Evolutionary conservation across 2,888 invertebrate genomes (phyloP).

Genomic region (Penaeus monodon): DNA sequence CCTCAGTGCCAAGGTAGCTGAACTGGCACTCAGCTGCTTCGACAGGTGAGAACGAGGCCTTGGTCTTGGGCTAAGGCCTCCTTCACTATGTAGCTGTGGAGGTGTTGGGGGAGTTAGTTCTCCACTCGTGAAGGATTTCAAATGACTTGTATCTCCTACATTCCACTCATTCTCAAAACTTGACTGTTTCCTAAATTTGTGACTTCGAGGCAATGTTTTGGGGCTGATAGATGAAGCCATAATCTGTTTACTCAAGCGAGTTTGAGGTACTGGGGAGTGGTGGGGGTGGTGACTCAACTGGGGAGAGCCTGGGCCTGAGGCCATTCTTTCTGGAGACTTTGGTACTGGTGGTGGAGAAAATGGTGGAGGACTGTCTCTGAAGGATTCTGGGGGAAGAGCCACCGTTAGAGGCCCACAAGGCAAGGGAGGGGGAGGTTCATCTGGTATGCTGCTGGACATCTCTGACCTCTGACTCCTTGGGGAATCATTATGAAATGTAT

Average conservation of each 20-base stretch:
- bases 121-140: conserved; percentile 39
- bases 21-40: conserved; percentile 61
- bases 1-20: conserved; percentile 59
- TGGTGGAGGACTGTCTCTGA: conserved; percentile 64
- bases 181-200: conserved; percentile 59
- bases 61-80: conserved; percentile 63
- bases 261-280: conserved; percentile 52
- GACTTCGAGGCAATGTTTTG: conserved; percentile 63
- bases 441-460: conserved; percentile 62
- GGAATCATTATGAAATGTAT: conserved; percentile 58
- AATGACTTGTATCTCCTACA: conserved; percentile 29
- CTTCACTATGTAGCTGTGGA: conserved; percentile 40
- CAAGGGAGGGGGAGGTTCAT: conserved; percentile 60
- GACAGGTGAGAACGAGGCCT: conserved; percentile 61
- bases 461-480: conserved; percentile 65
- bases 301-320: conserved; percentile 52
- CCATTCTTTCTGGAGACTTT: conserved; percentile 58
- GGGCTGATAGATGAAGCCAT: conserved; percentile 56
- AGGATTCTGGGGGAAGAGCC: conserved; percentile 76
- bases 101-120: conserved; percentile 50
- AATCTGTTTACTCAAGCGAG: conserved; percentile 54
- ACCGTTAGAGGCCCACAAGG: conserved; percentile 79
- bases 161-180: conserved; percentile 64
- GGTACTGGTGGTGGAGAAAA: conserved; percentile 65
- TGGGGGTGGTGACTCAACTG: conserved; percentile 44